phyloP scores from a whole-genome alignment of 92 coral and sea anemone species.

The Phenganax marumi region DNA sequence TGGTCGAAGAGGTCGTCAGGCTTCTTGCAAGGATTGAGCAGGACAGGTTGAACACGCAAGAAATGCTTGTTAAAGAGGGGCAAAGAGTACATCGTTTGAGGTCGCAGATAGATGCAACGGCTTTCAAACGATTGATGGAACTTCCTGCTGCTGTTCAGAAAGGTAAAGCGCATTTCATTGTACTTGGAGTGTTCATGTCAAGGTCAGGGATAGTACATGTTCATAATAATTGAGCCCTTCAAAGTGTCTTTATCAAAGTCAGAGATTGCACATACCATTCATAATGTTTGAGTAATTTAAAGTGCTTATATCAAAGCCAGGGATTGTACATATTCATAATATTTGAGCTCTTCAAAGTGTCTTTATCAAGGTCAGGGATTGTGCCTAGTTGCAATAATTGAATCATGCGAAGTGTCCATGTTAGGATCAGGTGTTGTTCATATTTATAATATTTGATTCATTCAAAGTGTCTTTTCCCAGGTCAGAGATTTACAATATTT shows the following conservation, averaged over 20 bases:
- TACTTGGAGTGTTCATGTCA: not conserved
- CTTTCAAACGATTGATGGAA: slow-evolving; percentile 80
- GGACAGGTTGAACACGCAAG: slow-evolving; percentile 76
- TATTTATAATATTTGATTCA: no score
- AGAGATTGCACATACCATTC: not conserved
- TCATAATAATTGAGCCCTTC: not conserved
- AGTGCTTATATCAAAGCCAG: no score
- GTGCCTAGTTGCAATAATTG: no score
- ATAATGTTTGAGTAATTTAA: not conserved
- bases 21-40: slow-evolving; percentile 81
- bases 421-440: no score
- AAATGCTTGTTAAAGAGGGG: slow-evolving; percentile 66
- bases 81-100: slow-evolving; percentile 68
- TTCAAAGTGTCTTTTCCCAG: no score
- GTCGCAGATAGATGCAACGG: slow-evolving; percentile 74
- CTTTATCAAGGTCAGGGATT: no score
- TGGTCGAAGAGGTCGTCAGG: slow-evolving; percentile 75
- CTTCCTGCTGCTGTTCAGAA: slow-evolving; percentile 88
- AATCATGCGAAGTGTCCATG: no score
- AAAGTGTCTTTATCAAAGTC: no score
- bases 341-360: no score
- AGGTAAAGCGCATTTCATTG: slow-evolving; percentile 55
- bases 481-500: no score
- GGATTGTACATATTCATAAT: no score
- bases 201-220: not conserved